phyloP scores from a whole-genome alignment of 2,888 invertebrate genomes.

The Coecobrya sp. region DNA sequence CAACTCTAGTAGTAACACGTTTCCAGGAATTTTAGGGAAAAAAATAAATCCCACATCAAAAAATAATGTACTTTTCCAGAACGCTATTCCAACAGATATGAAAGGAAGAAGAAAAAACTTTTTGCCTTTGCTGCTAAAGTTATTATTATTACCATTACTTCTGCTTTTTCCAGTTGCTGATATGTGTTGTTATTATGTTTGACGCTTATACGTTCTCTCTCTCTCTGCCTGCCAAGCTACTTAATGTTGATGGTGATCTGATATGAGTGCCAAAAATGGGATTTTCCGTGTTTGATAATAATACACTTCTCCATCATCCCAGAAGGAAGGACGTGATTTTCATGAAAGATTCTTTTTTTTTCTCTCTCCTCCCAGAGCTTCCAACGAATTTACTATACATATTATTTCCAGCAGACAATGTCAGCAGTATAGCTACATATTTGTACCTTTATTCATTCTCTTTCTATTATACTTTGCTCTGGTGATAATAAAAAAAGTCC shows the following conservation, averaged over 20 bases:
- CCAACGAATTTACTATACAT: background rate
- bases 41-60: background rate
- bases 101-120: background rate
- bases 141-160: background rate
- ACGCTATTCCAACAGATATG: background rate
- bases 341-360: conserved; percentile 49
- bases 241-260: conserved; percentile 49
- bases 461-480: background rate
- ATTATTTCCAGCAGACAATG: background rate
- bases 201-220: conserved; percentile 38
- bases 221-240: conserved; percentile 36
- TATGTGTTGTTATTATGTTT: conserved; percentile 37
- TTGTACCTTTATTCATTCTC: background rate
- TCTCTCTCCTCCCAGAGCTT: conserved; percentile 11
- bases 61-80: background rate
- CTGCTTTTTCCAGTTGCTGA: background rate
- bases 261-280: conserved; percentile 71
- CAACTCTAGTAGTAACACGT: background rate
- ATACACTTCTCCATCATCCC: conserved; percentile 51
- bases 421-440: background rate
- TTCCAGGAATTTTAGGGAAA: background rate
- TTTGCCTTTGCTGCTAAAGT: background rate
- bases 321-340: conserved; percentile 66
- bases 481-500: background rate
- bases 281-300: conserved; percentile 72